Evolutionary conservation across 2,888 invertebrate species (phyloP).

Genomic region (Crepidodera aurea): DNA sequence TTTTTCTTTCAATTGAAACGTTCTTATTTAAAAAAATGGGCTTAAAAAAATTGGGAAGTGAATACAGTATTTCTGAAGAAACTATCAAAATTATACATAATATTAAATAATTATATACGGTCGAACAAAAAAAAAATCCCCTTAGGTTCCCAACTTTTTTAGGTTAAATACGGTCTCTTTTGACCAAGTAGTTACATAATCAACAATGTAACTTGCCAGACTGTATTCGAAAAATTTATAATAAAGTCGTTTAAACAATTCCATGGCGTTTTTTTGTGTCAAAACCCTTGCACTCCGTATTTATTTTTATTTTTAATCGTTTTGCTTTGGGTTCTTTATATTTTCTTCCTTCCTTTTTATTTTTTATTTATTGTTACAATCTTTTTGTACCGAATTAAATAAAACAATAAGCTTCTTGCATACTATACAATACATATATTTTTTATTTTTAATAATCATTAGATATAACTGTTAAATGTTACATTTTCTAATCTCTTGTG

Average conservation of each 20-base stretch:
- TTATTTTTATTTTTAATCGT: constrained; percentile 52
- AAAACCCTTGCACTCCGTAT: constrained; percentile 53
- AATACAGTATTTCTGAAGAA: no score
- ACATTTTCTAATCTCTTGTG: no score
- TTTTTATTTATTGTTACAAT: constrained; percentile 37
- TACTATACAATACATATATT: no score
- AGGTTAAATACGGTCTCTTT: background rate
- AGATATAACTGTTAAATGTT: no score
- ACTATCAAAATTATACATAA: background rate
- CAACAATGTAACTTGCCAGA: constrained; percentile 25
- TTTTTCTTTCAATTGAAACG: constrained; percentile 26
- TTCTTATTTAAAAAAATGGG: constrained; percentile 14
- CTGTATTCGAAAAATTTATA: constrained; percentile 49
- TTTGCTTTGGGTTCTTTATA: constrained; percentile 55
- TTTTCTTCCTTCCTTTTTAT: constrained; percentile 42
- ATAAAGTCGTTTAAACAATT: constrained; percentile 51
- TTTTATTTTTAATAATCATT: no score
- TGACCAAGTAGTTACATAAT: constrained; percentile 15
- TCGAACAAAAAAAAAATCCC: no score
- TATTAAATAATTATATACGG: background rate
- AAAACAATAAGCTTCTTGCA: no score
- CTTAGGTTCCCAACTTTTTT: constrained; percentile 8
- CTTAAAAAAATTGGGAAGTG: constrained; percentile 26
- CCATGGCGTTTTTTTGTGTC: constrained; percentile 49
- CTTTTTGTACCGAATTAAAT: constrained; percentile 13